Base-by-base conservation (phyloP, 2,888 invertebrate genomes). In the Drosophila nigricruria region DNA sequence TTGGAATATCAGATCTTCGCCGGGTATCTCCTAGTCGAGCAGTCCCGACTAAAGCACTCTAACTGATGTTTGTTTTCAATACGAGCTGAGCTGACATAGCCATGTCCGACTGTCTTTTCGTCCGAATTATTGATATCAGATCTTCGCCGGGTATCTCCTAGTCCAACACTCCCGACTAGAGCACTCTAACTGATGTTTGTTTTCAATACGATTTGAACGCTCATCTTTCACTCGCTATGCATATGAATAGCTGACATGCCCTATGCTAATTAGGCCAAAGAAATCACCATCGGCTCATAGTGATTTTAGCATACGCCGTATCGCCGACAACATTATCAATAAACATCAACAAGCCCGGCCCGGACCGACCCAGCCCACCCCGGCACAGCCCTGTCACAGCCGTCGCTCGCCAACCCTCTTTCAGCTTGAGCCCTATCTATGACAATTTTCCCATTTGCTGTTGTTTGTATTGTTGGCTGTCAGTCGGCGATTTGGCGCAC, bases 381-480 rank as follows among this genome's bases (percentile, higher is more conserved):
- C n/a, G 6, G 16, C 5, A 4, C 12, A 3, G 14, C 9, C 9
- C 16, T 25, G n/a, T 40, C 40, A 25, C 47, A 52, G 64, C 25
- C 38, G 20, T 58, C 57, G 42, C 16, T 56, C 47, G 47, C 50
- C 61, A 60, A 47, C 50, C 30, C 49, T 56, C 27, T 42, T 16
- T 6, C 23, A 4, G 45, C 45, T 10, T n/a, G 47, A 27, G 47
- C 25, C 47, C 27, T 45, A 30, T 47, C 47, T 12, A 47, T 47
- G 14, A 8, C 49, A 49, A 49, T 49, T 49, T 49, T 49, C 49
- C 49, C 23, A 20, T 32, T 50, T 34, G 50, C 23, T 23, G 73
- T 77, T 83, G 83, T 82, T 88, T 88, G 80, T 78, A 78, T 82
- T 84, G 85, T 82, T 68, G 71, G 57, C 82, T 84, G 85, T 85